These are phyloP conservation scores for Lepidothrix coronata DNA, from an alignment of 2,113 vertebrate genomes.

Conservation along the genomic window DNA sequence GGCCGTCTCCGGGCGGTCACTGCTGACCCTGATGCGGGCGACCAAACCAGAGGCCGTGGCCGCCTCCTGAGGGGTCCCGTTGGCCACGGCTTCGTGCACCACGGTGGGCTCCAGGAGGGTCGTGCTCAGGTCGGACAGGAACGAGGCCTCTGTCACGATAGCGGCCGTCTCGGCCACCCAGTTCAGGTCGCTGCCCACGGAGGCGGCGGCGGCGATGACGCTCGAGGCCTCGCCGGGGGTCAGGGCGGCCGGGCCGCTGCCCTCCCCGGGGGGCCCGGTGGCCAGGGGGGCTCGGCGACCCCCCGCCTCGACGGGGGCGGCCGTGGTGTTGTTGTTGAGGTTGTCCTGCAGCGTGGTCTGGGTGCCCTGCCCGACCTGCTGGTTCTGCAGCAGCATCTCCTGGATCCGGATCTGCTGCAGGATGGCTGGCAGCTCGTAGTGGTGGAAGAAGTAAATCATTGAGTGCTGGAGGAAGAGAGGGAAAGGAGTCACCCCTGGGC, in stretches of 20 bases:
- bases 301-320: fast-evolving
- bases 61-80: neutral
- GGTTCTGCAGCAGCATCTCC: constrained; percentile 94
- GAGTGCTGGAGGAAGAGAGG: constrained; percentile 81
- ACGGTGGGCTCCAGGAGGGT: constrained; percentile 60
- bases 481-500: neutral
- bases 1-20: neutral
- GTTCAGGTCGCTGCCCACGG: constrained; percentile 74
- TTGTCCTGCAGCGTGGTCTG: constrained; percentile 91
- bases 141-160: constrained; percentile 84
- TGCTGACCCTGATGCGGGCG: constrained; percentile 62
- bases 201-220: neutral
- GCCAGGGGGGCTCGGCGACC: neutral
- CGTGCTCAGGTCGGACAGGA: constrained; percentile 72
- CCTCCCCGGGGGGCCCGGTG: fast-evolving
- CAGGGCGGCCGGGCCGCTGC: neutral
- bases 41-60: constrained; percentile 2
- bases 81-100: neutral
- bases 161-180: constrained; percentile 89
- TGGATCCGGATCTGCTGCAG: constrained; percentile 96
- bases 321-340: constrained; percentile 89
- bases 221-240: constrained; percentile 21
- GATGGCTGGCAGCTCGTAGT: constrained; percentile 96
- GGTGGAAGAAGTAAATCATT: constrained; percentile 99
- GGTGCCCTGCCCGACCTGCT: constrained; percentile 85